Evolutionary conservation across 2,797 vertebrate genomes (phyloP), one percentile per base, ranked within the genome.

Genomic region (Tadarida brasiliensis): DNA sequence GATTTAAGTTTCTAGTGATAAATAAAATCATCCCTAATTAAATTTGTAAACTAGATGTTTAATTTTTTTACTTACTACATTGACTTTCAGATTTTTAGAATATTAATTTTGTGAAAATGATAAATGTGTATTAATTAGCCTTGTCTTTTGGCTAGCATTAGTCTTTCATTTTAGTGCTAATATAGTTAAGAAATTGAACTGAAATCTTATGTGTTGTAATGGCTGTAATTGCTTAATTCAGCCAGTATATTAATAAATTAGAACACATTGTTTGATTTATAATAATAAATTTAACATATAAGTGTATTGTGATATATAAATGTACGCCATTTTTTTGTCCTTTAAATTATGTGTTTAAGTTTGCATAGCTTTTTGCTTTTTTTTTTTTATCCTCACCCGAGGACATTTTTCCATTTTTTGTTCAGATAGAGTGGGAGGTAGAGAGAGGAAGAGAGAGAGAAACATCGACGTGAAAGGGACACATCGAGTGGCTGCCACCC

Each of bases 161-260:
- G 89, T 96, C 7, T 87, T 89, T 84, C 20, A 90, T 74, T 86
- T 1, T 87, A 70, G 26, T 87, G 54, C 7, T 74, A 33, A 73
- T 76, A 57, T 73, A 70, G 14, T 92, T 94, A 78, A 88, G 33
- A 85, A 81, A 77, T 24, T 59, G 33, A 82, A 63, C 82, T 85
- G 44, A 78, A 83, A 81, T 81, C 61, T 56, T 87, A 78, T 7
- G 3, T 90, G 7, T 95, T 90, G 1, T 68, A 92, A 30, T 87
- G 78, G 74, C 3, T 92, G 4, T 95, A 77, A 90, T 88, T 51
- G 17, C 33, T 90, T 94, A 93, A 94, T 92, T 91, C 30, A 87
- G 22, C 35, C 70, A 95, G 28, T 47, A 63, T 94, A 94, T 68
- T 96, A 84, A 87, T 35, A 94, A 96, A 47, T 90, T 87, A 87